phyloP scores from a whole-genome alignment of 2,888 invertebrate genomes.

The Horisme vitalbata region DNA sequence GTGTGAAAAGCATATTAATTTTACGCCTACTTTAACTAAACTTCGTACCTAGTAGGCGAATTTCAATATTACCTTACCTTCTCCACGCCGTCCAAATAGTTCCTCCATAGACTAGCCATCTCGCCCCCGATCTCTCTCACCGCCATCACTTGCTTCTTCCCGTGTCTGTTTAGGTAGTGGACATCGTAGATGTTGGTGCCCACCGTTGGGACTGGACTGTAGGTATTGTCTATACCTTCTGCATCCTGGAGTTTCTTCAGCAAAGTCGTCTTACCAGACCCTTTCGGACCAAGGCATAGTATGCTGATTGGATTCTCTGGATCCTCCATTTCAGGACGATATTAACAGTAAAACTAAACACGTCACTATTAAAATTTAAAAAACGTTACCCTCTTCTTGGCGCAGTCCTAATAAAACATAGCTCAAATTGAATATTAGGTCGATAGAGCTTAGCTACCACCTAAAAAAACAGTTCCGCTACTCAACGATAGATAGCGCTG shows the following conservation, averaged over 20 bases:
- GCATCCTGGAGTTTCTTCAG: constrained; percentile 88
- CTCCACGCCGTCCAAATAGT: constrained; percentile 86
- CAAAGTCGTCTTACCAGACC: constrained; percentile 91
- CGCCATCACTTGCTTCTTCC: constrained; percentile 78
- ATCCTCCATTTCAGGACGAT: constrained; percentile 56
- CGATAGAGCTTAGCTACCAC: constrained; percentile 43
- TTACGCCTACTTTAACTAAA: no score
- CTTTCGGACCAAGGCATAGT: constrained; percentile 90
- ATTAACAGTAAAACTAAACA: no score
- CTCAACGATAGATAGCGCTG: constrained; percentile 55
- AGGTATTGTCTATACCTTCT: constrained; percentile 88
- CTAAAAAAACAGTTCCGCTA: constrained; percentile 47
- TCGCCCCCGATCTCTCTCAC: constrained; percentile 91
- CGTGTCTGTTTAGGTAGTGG: constrained; percentile 69
- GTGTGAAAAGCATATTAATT: no score
- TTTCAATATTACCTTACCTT: constrained; percentile 62
- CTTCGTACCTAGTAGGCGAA: no score
- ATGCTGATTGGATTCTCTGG: constrained; percentile 67
- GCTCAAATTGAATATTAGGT: constrained; percentile 37
- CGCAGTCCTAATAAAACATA: no score
- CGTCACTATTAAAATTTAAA: no score
- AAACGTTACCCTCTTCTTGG: no score
- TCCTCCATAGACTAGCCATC: constrained; percentile 92
- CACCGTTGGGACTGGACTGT: constrained; percentile 90
- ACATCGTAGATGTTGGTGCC: constrained; percentile 90